Evolutionary conservation across 2,888 invertebrate species (phyloP).

Genomic region (Orthosia cruda): DNA sequence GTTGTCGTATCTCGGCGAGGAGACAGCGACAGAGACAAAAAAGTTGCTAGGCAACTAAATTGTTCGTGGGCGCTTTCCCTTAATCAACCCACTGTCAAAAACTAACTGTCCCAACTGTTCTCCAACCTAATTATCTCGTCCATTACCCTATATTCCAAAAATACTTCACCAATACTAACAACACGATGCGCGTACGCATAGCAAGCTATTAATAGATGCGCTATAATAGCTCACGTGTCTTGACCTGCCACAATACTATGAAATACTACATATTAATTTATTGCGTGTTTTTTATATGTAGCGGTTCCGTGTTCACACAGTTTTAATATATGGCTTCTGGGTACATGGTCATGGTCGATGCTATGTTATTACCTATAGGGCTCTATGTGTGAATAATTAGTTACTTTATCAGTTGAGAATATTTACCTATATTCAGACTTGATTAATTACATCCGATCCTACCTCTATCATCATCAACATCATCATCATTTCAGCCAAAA

Average conservation of each 20-base stretch:
- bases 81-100: too few species aligned
- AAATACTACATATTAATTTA: constrained; percentile 6
- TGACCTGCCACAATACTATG: constrained; percentile 41
- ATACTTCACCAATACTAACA: not conserved
- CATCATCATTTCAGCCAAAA: too few species aligned
- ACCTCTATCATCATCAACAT: too few species aligned
- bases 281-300: constrained; percentile 4
- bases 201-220: constrained; percentile 39
- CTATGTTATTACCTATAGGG: not conserved
- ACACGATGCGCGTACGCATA: constrained; percentile 30
- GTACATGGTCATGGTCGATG: constrained; percentile 18
- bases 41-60: too few species aligned
- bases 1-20: too few species aligned
- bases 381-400: not conserved
- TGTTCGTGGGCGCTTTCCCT: too few species aligned
- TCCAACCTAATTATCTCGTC: not conserved
- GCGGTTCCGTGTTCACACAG: constrained; percentile 36
- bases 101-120: not conserved
- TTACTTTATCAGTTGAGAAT: not conserved
- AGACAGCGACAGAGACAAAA: too few species aligned
- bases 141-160: constrained; percentile 5
- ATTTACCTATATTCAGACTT: not conserved
- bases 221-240: constrained; percentile 4
- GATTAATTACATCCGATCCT: too few species aligned
- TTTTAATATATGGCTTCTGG: constrained; percentile 8